Evolutionary conservation across 2,113 vertebrate genomes (phyloP).

Genomic region (Motacilla tschutschensis): DNA sequence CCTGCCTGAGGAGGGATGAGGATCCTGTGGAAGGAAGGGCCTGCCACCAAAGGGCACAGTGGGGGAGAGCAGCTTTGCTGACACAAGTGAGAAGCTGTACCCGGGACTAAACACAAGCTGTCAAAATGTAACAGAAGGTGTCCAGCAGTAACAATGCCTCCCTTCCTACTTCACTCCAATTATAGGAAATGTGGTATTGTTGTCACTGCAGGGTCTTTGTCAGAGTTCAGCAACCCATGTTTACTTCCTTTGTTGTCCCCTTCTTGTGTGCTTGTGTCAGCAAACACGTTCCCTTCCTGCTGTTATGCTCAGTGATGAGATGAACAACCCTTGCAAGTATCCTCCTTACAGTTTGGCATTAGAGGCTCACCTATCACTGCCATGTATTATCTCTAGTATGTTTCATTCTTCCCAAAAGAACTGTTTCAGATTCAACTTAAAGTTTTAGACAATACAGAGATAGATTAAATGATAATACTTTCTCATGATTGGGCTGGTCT

Average conservation of each 20-base stretch:
- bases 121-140: background rate
- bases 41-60: background rate
- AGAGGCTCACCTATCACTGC: background rate
- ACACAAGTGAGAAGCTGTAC: background rate
- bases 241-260: conserved; percentile 1
- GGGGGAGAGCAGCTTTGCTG: background rate
- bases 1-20: rapidly evolving
- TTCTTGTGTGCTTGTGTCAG: conserved; percentile 27
- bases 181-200: background rate
- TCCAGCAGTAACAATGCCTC: background rate
- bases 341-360: background rate
- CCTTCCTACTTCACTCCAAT: conserved; percentile 19
- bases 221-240: background rate
- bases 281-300: background rate
- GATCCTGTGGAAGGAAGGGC: conserved; percentile 21
- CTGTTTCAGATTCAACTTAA: background rate
- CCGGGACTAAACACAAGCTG: background rate
- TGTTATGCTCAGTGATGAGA: background rate
- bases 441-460: background rate
- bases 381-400: background rate
- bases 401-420: background rate
- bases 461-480: conserved; percentile 23
- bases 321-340: background rate
- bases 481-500: background rate
- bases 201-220: background rate